phyloP scores from a whole-genome alignment of 2,797 vertebrate genomes.

The Pristis pectinata region DNA sequence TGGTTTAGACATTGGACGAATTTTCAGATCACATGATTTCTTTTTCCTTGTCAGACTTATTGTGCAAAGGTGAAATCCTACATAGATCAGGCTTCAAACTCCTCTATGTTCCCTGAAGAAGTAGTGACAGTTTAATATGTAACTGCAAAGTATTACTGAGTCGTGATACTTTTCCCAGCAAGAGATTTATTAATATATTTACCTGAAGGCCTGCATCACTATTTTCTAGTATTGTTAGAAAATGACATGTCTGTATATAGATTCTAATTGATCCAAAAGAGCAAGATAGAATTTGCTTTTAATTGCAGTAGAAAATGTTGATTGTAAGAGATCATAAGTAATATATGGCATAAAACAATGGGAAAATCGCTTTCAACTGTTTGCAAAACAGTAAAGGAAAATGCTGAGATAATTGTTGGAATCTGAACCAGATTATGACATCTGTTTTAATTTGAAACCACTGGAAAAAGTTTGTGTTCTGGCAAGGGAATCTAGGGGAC shows the following conservation, averaged over 20 bases:
- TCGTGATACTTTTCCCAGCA: not conserved
- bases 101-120: not conserved
- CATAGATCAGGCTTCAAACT: not conserved
- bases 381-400: not conserved
- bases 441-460: slow-evolving; percentile 61
- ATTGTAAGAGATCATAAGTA: not conserved
- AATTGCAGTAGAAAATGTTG: not conserved
- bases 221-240: too few species aligned
- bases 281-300: not conserved
- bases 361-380: not conserved
- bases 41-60: not conserved
- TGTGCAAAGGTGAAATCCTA: not conserved
- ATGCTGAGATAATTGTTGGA: slow-evolving; percentile 53
- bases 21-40: not conserved
- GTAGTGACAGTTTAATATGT: not conserved
- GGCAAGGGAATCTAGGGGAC: slow-evolving; percentile 63
- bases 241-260: not conserved
- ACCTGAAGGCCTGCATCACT: not conserved
- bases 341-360: not conserved
- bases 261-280: not conserved
- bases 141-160: not conserved
- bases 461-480: slow-evolving; percentile 58
- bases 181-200: not conserved
- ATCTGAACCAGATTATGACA: slow-evolving; percentile 60
- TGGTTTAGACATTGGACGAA: not conserved